These are phyloP conservation scores for Odocoileus virginianus DNA, from an alignment of 2,113 vertebrate species.

Conservation along the genomic window DNA sequence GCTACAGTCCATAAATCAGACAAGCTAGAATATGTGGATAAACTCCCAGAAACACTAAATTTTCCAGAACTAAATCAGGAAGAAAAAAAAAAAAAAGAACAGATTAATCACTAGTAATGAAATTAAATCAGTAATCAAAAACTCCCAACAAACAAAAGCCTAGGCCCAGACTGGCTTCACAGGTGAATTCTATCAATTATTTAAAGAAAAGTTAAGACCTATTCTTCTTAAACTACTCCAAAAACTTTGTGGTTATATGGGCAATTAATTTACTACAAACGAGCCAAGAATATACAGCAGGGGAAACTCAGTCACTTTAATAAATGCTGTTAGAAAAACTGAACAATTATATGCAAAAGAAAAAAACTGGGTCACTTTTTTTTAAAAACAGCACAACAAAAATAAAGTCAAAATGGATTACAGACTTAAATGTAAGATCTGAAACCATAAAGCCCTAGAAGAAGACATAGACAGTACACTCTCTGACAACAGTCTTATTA, in stretches of 20 bases:
- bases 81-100: not conserved
- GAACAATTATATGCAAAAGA: not conserved
- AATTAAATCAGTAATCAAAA: not conserved
- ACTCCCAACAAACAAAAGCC: not conserved
- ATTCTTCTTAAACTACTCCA: not conserved
- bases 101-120: not conserved
- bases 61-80: not conserved
- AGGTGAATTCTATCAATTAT: not conserved
- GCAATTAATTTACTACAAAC: not conserved
- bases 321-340: not conserved
- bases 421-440: not conserved
- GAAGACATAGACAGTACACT: not conserved
- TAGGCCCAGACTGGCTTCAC: not conserved
- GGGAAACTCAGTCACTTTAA: not conserved
- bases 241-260: not conserved
- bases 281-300: not conserved
- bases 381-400: not conserved
- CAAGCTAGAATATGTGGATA: not conserved
- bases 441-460: not conserved
- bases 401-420: not conserved
- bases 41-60: not conserved
- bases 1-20: not conserved
- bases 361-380: not conserved
- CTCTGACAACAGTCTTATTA: not conserved
- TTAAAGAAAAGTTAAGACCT: not conserved